Base-by-base conservation (phyloP, 2,113 vertebrate genomes). In the Malurus melanocephalus region DNA sequence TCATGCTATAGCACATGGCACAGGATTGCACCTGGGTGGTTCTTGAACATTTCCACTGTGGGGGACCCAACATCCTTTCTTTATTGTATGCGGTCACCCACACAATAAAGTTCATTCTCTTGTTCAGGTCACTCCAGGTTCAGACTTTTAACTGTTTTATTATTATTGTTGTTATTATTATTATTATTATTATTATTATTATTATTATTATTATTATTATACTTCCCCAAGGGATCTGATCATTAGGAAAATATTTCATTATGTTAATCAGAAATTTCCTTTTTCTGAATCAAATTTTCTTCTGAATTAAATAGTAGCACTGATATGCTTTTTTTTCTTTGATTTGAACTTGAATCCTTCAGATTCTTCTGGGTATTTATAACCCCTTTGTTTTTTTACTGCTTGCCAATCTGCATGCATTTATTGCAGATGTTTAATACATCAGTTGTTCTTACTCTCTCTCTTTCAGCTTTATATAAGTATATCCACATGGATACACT, bases 51-150 rank as follows among this genome's bases (percentile, higher is more conserved):
- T 22, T 80, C 22, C 45, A 38, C 6, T 57, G 27, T 28, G 11
- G 11, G 46, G 80, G 13, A 53, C 16, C 28, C 23, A 8, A 40
- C 28, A 56, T 7, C 26, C 22, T 52, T 19, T 73, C 35, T 38
- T 38, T 38, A 38, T 38, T 38, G 38, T 45, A 21, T 0, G 0
- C 1, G 0, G 12, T 35, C 51, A 38, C 12, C 32, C 3, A 2
- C 14, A 51, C 7, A 64, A 3, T 35, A 11, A 79, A 57, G 16
- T 21, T 80, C 10, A 65, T n/a, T 40, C 45, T 59, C 60, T 26
- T 66, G 23, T 17, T 59, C 13, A 38, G 35, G 19, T 45, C 38
- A 35, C 42, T 30, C 32, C 15, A 35, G 22, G 56, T 81, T 81
- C 51, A 88, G 30, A 64, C 26, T 14, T 19, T 59, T 56, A 9